A percentile compares a stretch with the other conserved stretches of the same genome.
Conservation (phyloP, 2,113 vertebrate species). For the Gulo gulo region DNA sequence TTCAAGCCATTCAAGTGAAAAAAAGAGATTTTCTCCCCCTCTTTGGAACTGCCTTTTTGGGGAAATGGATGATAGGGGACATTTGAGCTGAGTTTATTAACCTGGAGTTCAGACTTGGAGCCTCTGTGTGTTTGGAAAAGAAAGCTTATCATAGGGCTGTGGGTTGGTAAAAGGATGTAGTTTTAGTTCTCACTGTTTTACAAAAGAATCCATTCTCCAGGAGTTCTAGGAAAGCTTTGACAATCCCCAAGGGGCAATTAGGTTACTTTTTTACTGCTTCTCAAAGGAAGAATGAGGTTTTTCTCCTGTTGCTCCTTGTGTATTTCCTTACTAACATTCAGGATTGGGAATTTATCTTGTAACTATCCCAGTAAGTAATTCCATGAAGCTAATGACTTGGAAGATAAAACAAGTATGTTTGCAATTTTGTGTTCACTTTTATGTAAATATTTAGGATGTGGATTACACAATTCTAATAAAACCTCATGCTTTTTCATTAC, state of each 20-base stretch:
- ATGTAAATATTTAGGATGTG: conserved; percentile 51
- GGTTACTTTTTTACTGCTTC: background rate
- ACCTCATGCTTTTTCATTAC: conserved; percentile 36
- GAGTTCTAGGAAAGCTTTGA: conserved; percentile 56
- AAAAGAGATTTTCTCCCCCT: background rate
- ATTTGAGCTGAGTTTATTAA: background rate
- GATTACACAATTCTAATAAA: conserved; percentile 53
- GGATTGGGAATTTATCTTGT: background rate
- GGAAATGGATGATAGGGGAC: background rate
- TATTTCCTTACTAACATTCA: conserved; percentile 15
- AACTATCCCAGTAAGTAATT: conserved; percentile 15
- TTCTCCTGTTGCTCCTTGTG: background rate
- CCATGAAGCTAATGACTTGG: conserved; percentile 17
- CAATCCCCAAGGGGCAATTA: conserved; percentile 30
- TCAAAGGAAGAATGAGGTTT: background rate
- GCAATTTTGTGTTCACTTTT: conserved; percentile 45
- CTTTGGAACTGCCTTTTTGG: background rate
- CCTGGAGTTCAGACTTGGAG: background rate
- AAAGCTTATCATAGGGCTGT: background rate
- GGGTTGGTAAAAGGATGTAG: background rate
- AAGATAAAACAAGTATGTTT: conserved; percentile 16
- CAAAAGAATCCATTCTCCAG: background rate
- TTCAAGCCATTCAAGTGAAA: background rate
- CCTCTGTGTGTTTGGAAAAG: background rate
- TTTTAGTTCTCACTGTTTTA: conserved; percentile 29